Percentiles rank a stretch among this genome's conserved stretches.
Conservation (phyloP, 2,888 invertebrate species). For the Mythimna lalbum region DNA sequence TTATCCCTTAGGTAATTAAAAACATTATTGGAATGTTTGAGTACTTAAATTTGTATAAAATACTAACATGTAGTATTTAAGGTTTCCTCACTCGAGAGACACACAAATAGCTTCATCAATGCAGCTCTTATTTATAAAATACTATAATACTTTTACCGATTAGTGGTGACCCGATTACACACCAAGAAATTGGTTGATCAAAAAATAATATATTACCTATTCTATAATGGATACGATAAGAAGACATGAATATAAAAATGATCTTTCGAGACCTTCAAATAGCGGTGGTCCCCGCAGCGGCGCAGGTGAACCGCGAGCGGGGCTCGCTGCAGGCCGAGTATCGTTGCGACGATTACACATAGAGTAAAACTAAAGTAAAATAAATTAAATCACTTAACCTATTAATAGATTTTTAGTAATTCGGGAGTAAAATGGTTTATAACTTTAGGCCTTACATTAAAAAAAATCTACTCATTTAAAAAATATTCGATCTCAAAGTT, state of each 20-base stretch:
- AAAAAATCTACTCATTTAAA: slow-evolving; percentile 41
- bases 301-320: too few relatives aligned
- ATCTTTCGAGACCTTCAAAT: slow-evolving; percentile 6
- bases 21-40: slow-evolving; percentile 30
- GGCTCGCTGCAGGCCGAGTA: background rate
- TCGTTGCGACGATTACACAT: slow-evolving; percentile 21
- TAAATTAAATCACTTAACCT: slow-evolving; percentile 50
- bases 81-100: background rate
- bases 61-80: slow-evolving; percentile 14
- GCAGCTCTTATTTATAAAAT: background rate
- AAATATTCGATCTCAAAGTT: slow-evolving; percentile 60
- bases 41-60: slow-evolving; percentile 3
- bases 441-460: slow-evolving; percentile 56
- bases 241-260: slow-evolving; percentile 12
- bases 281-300: too few relatives aligned
- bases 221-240: background rate
- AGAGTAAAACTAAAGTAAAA: slow-evolving; percentile 36
- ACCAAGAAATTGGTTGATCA: background rate
- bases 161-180: slow-evolving; percentile 26
- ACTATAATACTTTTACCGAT: background rate
- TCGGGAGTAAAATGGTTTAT: slow-evolving; percentile 63
- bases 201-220: background rate
- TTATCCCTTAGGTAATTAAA: background rate
- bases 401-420: slow-evolving; percentile 66
- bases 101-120: background rate